phyloP scores from a whole-genome alignment of 2,888 invertebrate genomes.

The Coecobrya sp. region DNA sequence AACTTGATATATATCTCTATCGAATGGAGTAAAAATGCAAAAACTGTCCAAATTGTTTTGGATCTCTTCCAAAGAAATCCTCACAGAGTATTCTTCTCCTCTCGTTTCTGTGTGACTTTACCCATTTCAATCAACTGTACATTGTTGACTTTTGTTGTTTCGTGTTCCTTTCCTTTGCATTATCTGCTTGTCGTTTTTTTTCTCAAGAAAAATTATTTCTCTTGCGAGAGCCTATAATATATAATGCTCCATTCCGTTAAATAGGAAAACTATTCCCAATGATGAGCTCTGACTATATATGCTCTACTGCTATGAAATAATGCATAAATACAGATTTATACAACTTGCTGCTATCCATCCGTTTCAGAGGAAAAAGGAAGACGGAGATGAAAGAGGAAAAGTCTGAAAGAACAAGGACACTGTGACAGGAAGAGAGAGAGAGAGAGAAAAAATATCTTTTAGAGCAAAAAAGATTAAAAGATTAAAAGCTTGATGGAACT shows the following conservation, averaged over 20 bases:
- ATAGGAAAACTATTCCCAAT: no score
- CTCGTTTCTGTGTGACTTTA: conserved; percentile 45
- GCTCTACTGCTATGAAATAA: no score
- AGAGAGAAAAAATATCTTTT: conserved; percentile 62
- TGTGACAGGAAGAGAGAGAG: conserved; percentile 75
- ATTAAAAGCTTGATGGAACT: conserved; percentile 78
- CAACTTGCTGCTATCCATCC: conserved; percentile 45
- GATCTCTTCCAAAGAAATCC: conserved; percentile 78
- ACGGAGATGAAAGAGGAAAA: conserved; percentile 40
- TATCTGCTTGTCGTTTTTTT: conserved; percentile 11
- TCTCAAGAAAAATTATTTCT: background rate
- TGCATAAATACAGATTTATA: no score
- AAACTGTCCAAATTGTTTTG: conserved; percentile 85
- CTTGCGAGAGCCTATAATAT: background rate
- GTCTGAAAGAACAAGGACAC: conserved; percentile 80
- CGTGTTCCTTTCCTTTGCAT: background rate
- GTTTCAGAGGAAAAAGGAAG: background rate
- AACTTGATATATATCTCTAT: conserved; percentile 40
- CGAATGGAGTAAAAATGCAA: conserved; percentile 83
- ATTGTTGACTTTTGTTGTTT: conserved; percentile 70
- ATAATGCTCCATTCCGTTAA: background rate
- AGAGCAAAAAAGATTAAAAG: conserved; percentile 66
- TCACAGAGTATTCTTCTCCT: background rate
- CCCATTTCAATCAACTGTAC: conserved; percentile 79
- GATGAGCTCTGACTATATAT: no score